Base-by-base conservation (phyloP, 2,797 vertebrate species). In the Sebastes matsubarae region DNA sequence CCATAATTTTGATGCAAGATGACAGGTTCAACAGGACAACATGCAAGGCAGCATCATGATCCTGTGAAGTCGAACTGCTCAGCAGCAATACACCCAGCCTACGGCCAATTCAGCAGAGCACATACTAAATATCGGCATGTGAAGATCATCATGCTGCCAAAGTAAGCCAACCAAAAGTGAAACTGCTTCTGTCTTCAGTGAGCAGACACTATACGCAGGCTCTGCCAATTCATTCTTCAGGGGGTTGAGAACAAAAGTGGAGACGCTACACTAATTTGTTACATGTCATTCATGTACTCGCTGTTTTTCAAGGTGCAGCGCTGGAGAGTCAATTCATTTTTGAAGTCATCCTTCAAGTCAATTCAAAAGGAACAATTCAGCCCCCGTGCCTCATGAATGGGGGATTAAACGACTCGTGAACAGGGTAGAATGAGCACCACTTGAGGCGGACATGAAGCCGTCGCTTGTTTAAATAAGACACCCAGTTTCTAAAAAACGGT, bases 401-500 rank as follows among this genome's bases (percentile, higher is more conserved):
- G 11, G 18, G 63, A 68, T 79, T 78, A 65, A 66, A 55, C 54
- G 38, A 38, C 22, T 29, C 3, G 66, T 38, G 30, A 64, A 20
- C 29, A n/a, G 46, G 8, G 32, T 42, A 20, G 50, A 72, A 24
- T 30, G 38, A 83, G 63, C 63, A n/a, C 32, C 63, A 64, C 63
- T 75, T 42, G 8, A 83, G 57, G 42, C 8, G 1, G 65, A 80
- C 64, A 46, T 8, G 72, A 66, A 82, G 57, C 68, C 34, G 22
- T 58, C 7, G 0, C 42, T 74, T 70, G 32, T 34, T 75, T 72
- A 24, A 67, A 81, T 61, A 55, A 42, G 58, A 88, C 42, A 12
- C n/a, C 4, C 3, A 29, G 60, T 46, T 46, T n/a, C 16, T 22
- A 52, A n/a, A 54, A 54, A 10, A n/a, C 9, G 0, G 50, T 54